Conservation (phyloP, 2,888 invertebrate species). For the Apotomis turbidana region DNA sequence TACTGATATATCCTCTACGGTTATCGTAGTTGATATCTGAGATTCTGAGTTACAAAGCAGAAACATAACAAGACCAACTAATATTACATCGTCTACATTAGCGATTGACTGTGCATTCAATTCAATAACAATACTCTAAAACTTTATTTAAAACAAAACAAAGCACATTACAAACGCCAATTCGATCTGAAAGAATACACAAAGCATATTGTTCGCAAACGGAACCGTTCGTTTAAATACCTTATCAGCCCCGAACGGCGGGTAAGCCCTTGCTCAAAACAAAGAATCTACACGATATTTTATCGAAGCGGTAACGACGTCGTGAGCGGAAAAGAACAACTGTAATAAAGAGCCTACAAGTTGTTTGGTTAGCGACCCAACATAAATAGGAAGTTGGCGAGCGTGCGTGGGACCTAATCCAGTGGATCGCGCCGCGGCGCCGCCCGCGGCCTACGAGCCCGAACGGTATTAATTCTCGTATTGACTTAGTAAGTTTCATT, state of each 20-base stretch:
- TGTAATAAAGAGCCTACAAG: slow-evolving; percentile 83
- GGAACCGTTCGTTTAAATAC: slow-evolving; percentile 49
- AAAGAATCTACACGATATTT: slow-evolving; percentile 72
- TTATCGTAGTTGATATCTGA: too few relatives aligned
- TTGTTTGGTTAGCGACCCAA: slow-evolving; percentile 78
- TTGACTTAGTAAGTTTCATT: slow-evolving; percentile 61
- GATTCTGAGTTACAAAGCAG: too few relatives aligned
- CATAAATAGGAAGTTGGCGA: slow-evolving; percentile 73
- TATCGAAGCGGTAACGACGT: slow-evolving; percentile 73
- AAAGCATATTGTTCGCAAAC: slow-evolving; percentile 43
- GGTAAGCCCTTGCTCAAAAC: slow-evolving; percentile 60
- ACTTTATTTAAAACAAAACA: background rate
- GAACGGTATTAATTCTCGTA: slow-evolving; percentile 65
- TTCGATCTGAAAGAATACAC: slow-evolving; percentile 5
- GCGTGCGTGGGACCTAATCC: slow-evolving; percentile 79
- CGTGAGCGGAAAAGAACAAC: slow-evolving; percentile 80
- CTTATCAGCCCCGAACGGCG: slow-evolving; percentile 47
- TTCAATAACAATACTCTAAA: background rate
- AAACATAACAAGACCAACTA: too few relatives aligned
- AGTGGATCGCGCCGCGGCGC: slow-evolving; percentile 67
- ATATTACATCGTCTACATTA: too few relatives aligned
- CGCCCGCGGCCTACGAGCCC: slow-evolving; percentile 57
- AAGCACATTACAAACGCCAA: slow-evolving; percentile 8
- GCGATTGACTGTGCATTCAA: too few relatives aligned
- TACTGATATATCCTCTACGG: too few relatives aligned